Conservation (phyloP, 2,797 vertebrate species). For the Anableps anableps region DNA sequence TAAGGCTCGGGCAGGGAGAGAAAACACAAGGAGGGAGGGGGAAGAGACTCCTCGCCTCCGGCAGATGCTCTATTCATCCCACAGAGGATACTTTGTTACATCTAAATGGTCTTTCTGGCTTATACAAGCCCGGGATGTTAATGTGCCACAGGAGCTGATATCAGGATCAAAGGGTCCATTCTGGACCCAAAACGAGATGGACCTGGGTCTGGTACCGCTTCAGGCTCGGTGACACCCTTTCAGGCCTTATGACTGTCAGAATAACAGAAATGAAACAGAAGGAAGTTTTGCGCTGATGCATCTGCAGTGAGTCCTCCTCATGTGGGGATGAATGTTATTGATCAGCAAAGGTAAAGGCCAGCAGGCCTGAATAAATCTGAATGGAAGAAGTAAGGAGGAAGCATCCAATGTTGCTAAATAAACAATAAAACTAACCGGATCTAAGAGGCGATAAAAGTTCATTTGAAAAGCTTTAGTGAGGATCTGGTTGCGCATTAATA, state of each 20-base stretch:
- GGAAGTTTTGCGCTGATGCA: conserved; percentile 18
- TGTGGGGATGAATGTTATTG: conserved; percentile 37
- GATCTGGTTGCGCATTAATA: conserved; percentile 58
- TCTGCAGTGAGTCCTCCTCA: conserved; percentile 15
- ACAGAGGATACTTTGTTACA: conserved; percentile 83
- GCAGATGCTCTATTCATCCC: conserved; percentile 82
- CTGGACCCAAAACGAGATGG: conserved; percentile 56
- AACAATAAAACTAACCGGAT: conserved; percentile 15
- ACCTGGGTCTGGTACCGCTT: conserved; percentile 40
- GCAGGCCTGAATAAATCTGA: conserved; percentile 48
- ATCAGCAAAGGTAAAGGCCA: conserved; percentile 49
- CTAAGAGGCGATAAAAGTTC: conserved; percentile 59
- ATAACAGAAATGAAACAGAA: conserved; percentile 4
- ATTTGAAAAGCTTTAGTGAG: conserved; percentile 27
- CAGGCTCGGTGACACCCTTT: conserved; percentile 3
- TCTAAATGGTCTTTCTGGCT: conserved; percentile 75
- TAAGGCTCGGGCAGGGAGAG: conserved; percentile 51
- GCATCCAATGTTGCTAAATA: conserved; percentile 18
- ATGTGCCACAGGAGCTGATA: conserved; percentile 74
- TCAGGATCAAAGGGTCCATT: conserved; percentile 73
- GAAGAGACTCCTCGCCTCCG: conserved; percentile 64
- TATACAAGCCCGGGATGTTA: conserved; percentile 76
- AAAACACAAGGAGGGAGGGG: conserved; percentile 28
- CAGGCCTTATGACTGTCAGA: conserved; percentile 4
- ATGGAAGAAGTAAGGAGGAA: conserved; percentile 15